phyloP scores from a whole-genome alignment of 1,140 invertebrate genomes.

The Aricia agestis region DNA sequence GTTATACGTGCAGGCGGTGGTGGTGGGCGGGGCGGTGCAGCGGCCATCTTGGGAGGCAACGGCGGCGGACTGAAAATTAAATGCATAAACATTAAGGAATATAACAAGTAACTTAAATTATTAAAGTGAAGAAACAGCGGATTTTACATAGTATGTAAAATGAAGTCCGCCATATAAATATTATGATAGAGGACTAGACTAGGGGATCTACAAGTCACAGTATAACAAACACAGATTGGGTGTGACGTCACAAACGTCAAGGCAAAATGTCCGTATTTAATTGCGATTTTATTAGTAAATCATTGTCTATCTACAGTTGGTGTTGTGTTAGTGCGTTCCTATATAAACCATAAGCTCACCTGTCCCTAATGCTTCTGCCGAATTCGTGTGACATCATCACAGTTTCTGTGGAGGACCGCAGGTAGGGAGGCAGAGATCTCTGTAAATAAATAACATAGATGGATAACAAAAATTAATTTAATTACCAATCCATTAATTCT shows the following conservation, averaged over 20 bases:
- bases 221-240: too few relatives aligned
- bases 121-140: too few relatives aligned
- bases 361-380: constrained; percentile 43
- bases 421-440: constrained; percentile 56
- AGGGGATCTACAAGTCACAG: too few relatives aligned
- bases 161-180: too few relatives aligned
- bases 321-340: too few relatives aligned
- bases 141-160: too few relatives aligned
- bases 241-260: too few relatives aligned
- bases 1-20: constrained; percentile 5
- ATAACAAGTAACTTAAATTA: not conserved
- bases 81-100: constrained; percentile 1
- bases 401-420: constrained; percentile 59
- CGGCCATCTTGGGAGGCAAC: constrained; percentile 42
- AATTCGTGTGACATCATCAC: constrained; percentile 56
- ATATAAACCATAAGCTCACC: constrained; percentile 36
- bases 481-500: too few relatives aligned
- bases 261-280: too few relatives aligned
- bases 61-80: constrained; percentile 39
- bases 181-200: too few relatives aligned
- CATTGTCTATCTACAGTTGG: too few relatives aligned
- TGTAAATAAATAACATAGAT: constrained; percentile 32
- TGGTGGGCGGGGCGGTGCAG: constrained; percentile 33
- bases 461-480: not conserved
- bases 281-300: too few relatives aligned